Evolutionary conservation across 2,888 invertebrate species (phyloP).

Genomic region (Keiferia lycopersicella): DNA sequence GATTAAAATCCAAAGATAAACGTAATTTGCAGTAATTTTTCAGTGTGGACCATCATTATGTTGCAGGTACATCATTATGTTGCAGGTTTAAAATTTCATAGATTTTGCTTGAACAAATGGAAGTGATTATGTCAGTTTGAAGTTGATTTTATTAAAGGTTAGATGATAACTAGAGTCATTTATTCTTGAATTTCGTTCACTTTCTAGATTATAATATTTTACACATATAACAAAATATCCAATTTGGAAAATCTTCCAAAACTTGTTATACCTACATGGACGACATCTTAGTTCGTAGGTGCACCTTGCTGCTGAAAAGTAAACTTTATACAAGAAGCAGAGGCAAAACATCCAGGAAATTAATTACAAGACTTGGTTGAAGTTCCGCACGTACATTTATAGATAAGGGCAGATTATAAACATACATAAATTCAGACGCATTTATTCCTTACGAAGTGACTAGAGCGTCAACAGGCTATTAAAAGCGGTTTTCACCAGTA

Average conservation of each 20-base stretch:
- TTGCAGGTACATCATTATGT: background rate
- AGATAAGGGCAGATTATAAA: too few relatives aligned
- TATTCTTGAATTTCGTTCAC: background rate
- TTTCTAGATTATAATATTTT: background rate
- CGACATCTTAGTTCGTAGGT: background rate
- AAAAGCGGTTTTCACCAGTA: too few relatives aligned
- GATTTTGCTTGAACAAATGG: background rate
- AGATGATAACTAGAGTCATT: background rate
- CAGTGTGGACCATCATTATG: background rate
- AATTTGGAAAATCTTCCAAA: constrained; percentile 7
- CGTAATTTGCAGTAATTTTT: too few relatives aligned
- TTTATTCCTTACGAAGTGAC: too few relatives aligned
- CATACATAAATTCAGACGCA: too few relatives aligned
- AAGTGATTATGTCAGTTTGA: too few relatives aligned
- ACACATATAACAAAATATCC: background rate
- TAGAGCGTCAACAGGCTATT: too few relatives aligned
- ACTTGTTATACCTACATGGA: constrained; percentile 1
- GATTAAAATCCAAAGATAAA: too few relatives aligned
- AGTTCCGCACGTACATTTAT: too few relatives aligned
- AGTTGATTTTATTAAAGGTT: background rate
- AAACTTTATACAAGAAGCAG: too few relatives aligned
- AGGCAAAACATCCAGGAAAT: background rate
- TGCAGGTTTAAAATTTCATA: background rate
- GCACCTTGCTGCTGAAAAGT: constrained; percentile 33
- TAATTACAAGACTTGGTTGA: background rate